Conservation (phyloP, 2,113 vertebrate species). For the Gobio gobio region DNA sequence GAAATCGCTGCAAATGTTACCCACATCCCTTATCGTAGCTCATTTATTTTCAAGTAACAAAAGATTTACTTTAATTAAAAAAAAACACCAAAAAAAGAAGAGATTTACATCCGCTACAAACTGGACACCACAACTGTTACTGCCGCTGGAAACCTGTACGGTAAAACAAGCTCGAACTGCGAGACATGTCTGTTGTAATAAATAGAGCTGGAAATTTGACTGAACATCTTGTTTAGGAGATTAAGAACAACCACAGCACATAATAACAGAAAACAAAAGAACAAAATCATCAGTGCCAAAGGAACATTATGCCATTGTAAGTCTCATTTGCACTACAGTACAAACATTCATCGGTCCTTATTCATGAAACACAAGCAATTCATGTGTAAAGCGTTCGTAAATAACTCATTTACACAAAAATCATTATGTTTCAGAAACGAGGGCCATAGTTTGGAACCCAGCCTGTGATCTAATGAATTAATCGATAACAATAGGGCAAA, state of each 20-base stretch:
- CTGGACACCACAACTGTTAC: not conserved
- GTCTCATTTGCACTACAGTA: constrained; percentile 36
- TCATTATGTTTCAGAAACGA: not conserved
- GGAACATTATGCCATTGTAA: constrained; percentile 48
- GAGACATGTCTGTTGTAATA: constrained; percentile 38
- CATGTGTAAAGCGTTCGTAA: not conserved
- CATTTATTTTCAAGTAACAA: constrained; percentile 5
- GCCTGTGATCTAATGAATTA: not conserved
- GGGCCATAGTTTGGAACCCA: constrained; percentile 6
- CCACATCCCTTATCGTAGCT: constrained; percentile 11
- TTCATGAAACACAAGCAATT: not conserved
- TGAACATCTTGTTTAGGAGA: constrained; percentile 47
- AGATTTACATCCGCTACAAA: not conserved
- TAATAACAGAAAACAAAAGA: not conserved
- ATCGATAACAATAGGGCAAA: not conserved
- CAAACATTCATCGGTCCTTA: constrained; percentile 1
- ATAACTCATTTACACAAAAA: not conserved
- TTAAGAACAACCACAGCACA: not conserved
- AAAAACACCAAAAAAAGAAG: not conserved
- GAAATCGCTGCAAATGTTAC: not conserved
- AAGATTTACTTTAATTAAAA: not conserved
- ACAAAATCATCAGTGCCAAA: constrained; percentile 62
- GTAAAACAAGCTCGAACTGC: constrained; percentile 10
- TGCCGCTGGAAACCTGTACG: not conserved
- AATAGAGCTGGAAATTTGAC: constrained; percentile 53